Evolutionary conservation across 2,113 vertebrate species (phyloP), one percentile per base, ranked within the genome.

Genomic region (Vidua macroura): DNA sequence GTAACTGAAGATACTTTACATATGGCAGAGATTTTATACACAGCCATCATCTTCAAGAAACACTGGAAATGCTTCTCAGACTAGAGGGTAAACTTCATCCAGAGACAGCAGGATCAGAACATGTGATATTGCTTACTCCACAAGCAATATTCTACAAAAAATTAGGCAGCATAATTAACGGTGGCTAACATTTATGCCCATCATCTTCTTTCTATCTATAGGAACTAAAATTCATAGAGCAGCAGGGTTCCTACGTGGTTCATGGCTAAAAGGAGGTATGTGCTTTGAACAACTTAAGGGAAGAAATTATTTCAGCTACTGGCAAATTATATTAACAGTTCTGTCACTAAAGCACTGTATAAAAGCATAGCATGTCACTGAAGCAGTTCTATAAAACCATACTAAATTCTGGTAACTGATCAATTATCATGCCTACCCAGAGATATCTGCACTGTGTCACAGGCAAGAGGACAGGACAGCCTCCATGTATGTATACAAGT

Each of bases 401-500:
- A 48, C 5, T 58, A 12, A 69, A 30, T 56, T 66, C 11, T 24
- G 63, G 0, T 21, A 37, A 48, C 17, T 28, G 5, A 69, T 41
- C 13, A 49, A n/a, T 60, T 15, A n/a, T 6, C 1, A 2, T 46
- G 14, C 37, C 35, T 41, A 46, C 18, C 7, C 17, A 6, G 20
- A 63, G 22, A 13, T 27, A 31, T 11, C 49, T 64, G 44, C 35
- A 44, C 44, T 30, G 15, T 13, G 28, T 14, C 6, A 6, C 80
- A 31, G 5, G 13, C n/a, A 22, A 80, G 8, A 56, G 21, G 19
- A 68, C 14, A 48, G 21, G 28, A 43, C 27, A 31, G 21, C 28
- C 24, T 43, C 4, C 2, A 41, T 1, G 6, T 13, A 41, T 1
- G 6, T 13, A 44, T 3, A 15, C 4, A n/a, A 49, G 14, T 18